Base-by-base conservation (phyloP, 2,888 invertebrate species). In the Heteromurus nitidus region DNA sequence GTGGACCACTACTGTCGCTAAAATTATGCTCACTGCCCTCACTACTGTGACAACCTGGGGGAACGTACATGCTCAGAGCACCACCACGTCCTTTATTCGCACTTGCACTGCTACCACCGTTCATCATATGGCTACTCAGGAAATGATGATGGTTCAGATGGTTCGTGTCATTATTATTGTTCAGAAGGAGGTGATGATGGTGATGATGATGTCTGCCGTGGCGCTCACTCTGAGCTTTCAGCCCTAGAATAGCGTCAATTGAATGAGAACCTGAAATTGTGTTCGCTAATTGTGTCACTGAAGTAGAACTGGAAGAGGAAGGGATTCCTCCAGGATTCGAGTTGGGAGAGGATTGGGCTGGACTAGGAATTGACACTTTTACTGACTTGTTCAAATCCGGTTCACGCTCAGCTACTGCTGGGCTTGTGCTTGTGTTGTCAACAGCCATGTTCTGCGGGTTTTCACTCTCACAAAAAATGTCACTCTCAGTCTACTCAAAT, bases 161-260 rank as follows among this genome's bases (percentile, higher is more conserved):
- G 20, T 74, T 75, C 18, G 65, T 50, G 60, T 79, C 80, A 72
- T 80, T 69, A 65, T 85, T 82, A 65, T 83, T 83, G 65, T 65
- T 76, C 5, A 67, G 26, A 31, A 50, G 68, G 26, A 79, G 76
- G 30, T 70, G 69, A 30, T 62, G 65, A 62, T 72, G 55, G 68
- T 55, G 55, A 11, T 73, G 80, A 47, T 77, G 75, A 20, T 80
- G 81, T n/a, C 77, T 26, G 44, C 42, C 47, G n/a, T 67, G 58
- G 18, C 68, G 26, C 11, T 74, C 77, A 20, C 58, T 73, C 11
- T 67, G 68, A 11, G 82, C 84, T 47, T 82, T 82, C 13, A 87
- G 68, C 60, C 87, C 87, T 31, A 86, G 67, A 82, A 87, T 87
- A 18, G 87, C 86, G 70, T 87, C 87, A 44, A 87, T 87, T 13